Conservation (phyloP, 2,888 invertebrate species). For the Drosophila dives region DNA sequence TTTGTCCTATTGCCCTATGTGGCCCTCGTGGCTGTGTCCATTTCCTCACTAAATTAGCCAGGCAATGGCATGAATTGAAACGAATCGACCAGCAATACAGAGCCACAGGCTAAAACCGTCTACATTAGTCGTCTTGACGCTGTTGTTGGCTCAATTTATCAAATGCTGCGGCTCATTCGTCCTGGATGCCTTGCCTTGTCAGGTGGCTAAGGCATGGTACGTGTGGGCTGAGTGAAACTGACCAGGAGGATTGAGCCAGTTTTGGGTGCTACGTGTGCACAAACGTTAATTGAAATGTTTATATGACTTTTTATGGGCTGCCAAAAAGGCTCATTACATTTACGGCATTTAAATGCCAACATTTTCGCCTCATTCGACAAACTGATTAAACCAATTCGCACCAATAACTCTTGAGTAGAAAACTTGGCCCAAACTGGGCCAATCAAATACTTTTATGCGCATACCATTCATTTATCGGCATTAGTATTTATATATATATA, state of each 20-base stretch:
- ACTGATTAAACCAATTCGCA: constrained; percentile 73
- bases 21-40: constrained; percentile 57
- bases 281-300: constrained; percentile 78
- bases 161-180: constrained; percentile 77
- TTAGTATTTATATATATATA: background rate
- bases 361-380: constrained; percentile 38
- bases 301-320: constrained; percentile 80
- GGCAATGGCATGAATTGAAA: constrained; percentile 79
- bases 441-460: constrained; percentile 14
- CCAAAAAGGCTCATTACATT: constrained; percentile 78
- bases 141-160: constrained; percentile 72
- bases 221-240: constrained; percentile 3
- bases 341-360: constrained; percentile 67
- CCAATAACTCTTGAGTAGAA: constrained; percentile 58
- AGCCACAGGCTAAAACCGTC: constrained; percentile 27
- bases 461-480: constrained; percentile 9
- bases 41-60: constrained; percentile 80
- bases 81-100: constrained; percentile 50
- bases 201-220: constrained; percentile 46
- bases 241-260: constrained; percentile 21
- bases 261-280: constrained; percentile 60
- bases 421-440: constrained; percentile 3
- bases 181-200: constrained; percentile 40
- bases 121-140: constrained; percentile 48
- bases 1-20: constrained; percentile 21